Base-by-base conservation (phyloP, 2,888 invertebrate genomes). In the Spilosoma lubricipeda region DNA sequence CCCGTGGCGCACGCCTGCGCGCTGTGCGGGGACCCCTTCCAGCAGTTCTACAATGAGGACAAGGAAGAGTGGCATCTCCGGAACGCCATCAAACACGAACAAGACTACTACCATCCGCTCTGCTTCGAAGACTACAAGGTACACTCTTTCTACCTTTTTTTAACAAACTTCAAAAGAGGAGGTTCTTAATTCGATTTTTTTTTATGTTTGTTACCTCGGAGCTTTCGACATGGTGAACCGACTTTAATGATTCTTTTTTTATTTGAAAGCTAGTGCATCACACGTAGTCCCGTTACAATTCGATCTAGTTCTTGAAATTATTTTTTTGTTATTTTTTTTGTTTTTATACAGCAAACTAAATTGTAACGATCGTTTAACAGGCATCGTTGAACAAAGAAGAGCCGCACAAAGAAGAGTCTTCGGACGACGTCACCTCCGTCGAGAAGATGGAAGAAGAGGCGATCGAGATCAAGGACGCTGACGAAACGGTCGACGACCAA, bases 21-120 rank as follows among this genome's bases (percentile, higher is more conserved):
- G 81, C 97, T 99, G 71, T 99, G 99, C 93, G 97, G 98, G 23
- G 99, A 99, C 94, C 96, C 96, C 81, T 99, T 99, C 94, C 98
- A 99, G 83, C 98, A 98, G 92, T 99, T 98, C 95, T 99, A 98
- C 95, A 98, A 99, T 91, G 99, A 99, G 93, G 99, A 99, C 87
- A 97, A 97, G 82, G 99, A 99, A 92, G 99, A 99, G 90, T 99
- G 99, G 99, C 98, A 99, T 90, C 96, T 99, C 45, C 95, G 97
- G 79, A 98, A 98, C 90, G 98, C 99, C 0, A 96, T 98, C 33
- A 96, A 97, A 11, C 97, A 97, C 52, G 97, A 98, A 74, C 97
- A 96, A 0, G 96, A 97, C 79, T 97, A 97, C 84, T 99, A 98
- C 91, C 99, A 99, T 95, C 99, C 99, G 0, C 92, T 98, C 52